Base-by-base conservation (phyloP, 2,888 invertebrate genomes). In the Lasioglossum malachurum region DNA sequence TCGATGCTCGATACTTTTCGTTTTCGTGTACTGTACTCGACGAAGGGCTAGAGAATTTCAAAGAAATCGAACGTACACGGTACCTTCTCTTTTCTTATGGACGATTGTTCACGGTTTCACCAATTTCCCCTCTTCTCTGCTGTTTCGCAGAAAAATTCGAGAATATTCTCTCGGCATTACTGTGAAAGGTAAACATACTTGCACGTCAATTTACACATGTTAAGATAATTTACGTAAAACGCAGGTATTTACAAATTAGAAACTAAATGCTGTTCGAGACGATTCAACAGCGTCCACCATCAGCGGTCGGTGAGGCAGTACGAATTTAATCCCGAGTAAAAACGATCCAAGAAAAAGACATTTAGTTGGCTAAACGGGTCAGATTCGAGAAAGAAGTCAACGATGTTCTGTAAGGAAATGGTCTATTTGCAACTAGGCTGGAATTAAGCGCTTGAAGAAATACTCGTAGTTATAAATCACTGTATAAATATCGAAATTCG, bases 51-150 rank as follows among this genome's bases (percentile, higher is more conserved):
- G 27, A 27, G 27, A 60, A 27, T 31, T 60, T 60, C 60, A 2
- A 60, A 27, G 60, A 60, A n/a, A 60, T 60, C 60, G 60, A 60
- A 60, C 60, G 60, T 60, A 60, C 60, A 60, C n/a, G 27, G 60
- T 60, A 60, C 60, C 60, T 14, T 27, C 14, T 27, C 27, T 60
- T 53, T n/a, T 53, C 53, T 53, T 10, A 53, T n/a, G 53, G 10
- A 53, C 2, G 23, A 53, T 53, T 53, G 23, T 53, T 53, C 23
- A 53, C 53, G 23, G 23, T 53, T 53, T 23, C 53, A 23, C 53
- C 23, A 23, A 53, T 53, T 3, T 27, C 27, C 27, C 60, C 31
- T 31, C 27, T 64, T 64, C 7, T 64, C 60, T 64, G 60, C 27
- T 16, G 60, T 0, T 31, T 5, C 5, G 7, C 60, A 31, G 60